Conservation (phyloP, 2,113 vertebrate genomes). For the Odobenus rosmarus region DNA sequence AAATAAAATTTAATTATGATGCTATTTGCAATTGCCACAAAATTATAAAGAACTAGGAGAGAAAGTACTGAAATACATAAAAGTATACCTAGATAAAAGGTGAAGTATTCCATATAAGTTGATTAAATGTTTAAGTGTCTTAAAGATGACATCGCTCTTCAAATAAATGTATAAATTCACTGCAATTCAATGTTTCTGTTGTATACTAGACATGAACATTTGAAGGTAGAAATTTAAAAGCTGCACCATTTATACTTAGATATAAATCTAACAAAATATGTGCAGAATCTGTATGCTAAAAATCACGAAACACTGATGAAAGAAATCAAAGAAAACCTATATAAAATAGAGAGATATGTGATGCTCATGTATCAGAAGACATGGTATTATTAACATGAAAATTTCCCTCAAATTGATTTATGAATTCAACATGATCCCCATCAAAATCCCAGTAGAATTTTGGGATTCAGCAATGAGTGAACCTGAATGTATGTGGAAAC, state of each 20-base stretch:
- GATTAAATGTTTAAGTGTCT: not conserved
- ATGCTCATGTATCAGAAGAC: not conserved
- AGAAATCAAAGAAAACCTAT: not conserved
- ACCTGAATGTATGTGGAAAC: not conserved
- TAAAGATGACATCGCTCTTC: not conserved
- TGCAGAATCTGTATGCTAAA: not conserved
- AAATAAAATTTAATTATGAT: not conserved
- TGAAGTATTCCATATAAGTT: not conserved
- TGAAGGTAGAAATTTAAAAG: not conserved
- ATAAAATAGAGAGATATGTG: not conserved
- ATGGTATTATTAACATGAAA: not conserved
- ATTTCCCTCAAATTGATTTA: not conserved
- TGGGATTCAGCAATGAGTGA: not conserved
- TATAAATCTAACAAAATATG: slow-evolving; percentile 15
- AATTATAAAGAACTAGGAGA: not conserved
- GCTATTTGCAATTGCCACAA: not conserved
- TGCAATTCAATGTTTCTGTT: not conserved
- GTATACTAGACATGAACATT: not conserved
- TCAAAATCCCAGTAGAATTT: not conserved
- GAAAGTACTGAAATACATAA: not conserved
- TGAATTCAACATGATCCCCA: not conserved
- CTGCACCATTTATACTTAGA: not conserved
- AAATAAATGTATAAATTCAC: slow-evolving; percentile 2
- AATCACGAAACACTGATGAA: not conserved
- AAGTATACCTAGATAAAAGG: not conserved